A percentile compares a stretch with the other conserved stretches of the same genome.
Evolutionary conservation across 2,888 invertebrate species (phyloP).

Genomic region (Tethea ocularis): DNA sequence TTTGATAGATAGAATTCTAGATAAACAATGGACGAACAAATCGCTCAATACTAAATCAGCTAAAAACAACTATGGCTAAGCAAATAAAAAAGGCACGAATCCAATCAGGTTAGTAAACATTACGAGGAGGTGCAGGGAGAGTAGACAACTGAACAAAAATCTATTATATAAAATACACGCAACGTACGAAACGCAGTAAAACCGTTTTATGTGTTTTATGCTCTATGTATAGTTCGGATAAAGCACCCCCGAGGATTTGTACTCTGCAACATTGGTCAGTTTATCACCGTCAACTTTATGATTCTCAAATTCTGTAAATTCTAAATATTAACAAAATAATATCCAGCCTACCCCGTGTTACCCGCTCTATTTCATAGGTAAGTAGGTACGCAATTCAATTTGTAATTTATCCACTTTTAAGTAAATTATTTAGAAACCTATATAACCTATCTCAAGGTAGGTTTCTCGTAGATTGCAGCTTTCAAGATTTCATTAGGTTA

Average conservation of each 20-base stretch:
- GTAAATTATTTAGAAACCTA: too few species aligned
- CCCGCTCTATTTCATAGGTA: background rate
- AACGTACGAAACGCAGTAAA: constrained; percentile 67
- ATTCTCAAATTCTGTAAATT: constrained; percentile 77
- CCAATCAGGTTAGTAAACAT: constrained; percentile 79
- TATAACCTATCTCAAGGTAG: too few species aligned
- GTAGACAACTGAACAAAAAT: constrained; percentile 48
- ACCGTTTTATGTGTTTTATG: constrained; percentile 62
- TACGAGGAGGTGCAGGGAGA: constrained; percentile 31
- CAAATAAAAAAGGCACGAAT: constrained; percentile 79
- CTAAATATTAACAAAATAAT: constrained; percentile 30
- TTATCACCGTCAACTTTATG: constrained; percentile 73
- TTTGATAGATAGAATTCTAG: constrained; percentile 9
- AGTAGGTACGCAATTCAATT: background rate
- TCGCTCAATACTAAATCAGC: constrained; percentile 42
- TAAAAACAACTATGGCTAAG: constrained; percentile 63
- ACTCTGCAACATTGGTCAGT: constrained; percentile 46
- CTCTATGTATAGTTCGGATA: constrained; percentile 57
- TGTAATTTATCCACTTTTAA: background rate
- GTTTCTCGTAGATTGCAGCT: too few species aligned
- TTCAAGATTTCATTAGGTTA: too few species aligned
- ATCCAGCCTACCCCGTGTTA: background rate
- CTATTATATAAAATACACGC: constrained; percentile 50
- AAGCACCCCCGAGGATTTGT: constrained; percentile 61
- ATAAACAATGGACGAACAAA: constrained; percentile 36